Conservation (phyloP, 2,113 vertebrate genomes). For the Neotoma lepida region DNA sequence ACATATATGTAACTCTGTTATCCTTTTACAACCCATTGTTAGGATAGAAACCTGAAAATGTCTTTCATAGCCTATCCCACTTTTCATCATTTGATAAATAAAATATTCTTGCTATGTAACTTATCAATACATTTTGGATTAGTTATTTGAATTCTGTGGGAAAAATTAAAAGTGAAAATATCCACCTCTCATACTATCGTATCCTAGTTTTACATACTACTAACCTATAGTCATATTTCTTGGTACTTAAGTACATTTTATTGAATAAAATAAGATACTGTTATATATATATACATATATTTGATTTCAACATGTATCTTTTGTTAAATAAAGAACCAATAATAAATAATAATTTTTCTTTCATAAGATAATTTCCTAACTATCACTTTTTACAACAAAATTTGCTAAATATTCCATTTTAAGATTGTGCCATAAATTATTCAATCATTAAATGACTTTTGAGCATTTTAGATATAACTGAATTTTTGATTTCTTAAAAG, state of each 20-base stretch:
- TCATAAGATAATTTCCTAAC: not conserved
- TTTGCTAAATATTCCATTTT: not conserved
- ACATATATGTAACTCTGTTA: not conserved
- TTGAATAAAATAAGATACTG: not conserved
- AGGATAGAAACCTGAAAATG: not conserved
- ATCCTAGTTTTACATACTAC: not conserved
- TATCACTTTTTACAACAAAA: not conserved
- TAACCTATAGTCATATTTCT: not conserved
- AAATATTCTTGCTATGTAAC: not conserved
- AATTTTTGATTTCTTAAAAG: not conserved
- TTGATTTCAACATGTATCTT: not conserved
- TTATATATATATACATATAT: not conserved
- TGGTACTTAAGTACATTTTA: slow-evolving; percentile 35
- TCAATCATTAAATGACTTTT: slow-evolving; percentile 16
- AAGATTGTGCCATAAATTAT: not conserved
- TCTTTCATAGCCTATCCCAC: not conserved
- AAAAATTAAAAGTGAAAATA: slow-evolving; percentile 37
- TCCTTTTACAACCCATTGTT: not conserved
- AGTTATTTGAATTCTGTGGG: slow-evolving; percentile 31
- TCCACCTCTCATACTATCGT: not conserved
- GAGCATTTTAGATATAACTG: not conserved
- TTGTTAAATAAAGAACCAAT: not conserved
- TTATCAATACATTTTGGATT: slow-evolving; percentile 28
- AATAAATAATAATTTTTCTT: not conserved
- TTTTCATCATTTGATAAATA: not conserved